Base-by-base conservation (phyloP, 2,113 vertebrate species). In the Gymnocephalus cernua region DNA sequence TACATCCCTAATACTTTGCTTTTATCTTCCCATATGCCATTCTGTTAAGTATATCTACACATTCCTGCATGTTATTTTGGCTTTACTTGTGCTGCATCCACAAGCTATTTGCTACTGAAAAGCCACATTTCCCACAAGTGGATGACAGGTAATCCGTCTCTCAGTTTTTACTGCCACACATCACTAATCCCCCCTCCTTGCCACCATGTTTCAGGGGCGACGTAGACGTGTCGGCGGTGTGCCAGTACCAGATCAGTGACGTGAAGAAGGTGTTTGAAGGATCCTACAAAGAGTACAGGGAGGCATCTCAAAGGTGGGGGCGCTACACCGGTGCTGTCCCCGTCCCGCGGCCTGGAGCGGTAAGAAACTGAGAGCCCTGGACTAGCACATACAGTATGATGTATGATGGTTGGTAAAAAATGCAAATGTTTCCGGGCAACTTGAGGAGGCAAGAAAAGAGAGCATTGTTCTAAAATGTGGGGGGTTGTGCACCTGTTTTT, bases 211-310 rank as follows among this genome's bases (percentile, higher is more conserved):
- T 63, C 94, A 99, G 98, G 98, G 97, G 97, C 0, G 97, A 98
- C 0, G 95, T 97, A 88, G 96, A 97, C 0, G 95, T 99, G 51
- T 99, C 98, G 0, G 98, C 97, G 0, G 90, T 99, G 69, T 99
- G 98, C 76, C 97, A 96, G 74, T 99, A 98, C 90, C 95, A 95
- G 90, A 92, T 99, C 66, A 81, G 89, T 25, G 96, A 97, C 15
- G 96, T 99, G 91, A 97, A 96, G 83, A 95, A 92, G 25, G 97
- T 97, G 4, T 99, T 99, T 0, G 96, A 99, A 48, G 97, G 98
- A 0, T 95, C 95, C 65, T 99, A 97, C 93, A 99, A 98, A 85
- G 98, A 99, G 47, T 97, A 97, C 90, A 93, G 94, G 0, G 97
- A 98, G 83, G 90, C 96, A 1, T 96, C 97, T 0, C 97, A 99